Percentiles rank a stretch among this genome's conserved stretches.
phyloP scores from a whole-genome alignment of 2,113 vertebrate species.

The Columba livia region DNA sequence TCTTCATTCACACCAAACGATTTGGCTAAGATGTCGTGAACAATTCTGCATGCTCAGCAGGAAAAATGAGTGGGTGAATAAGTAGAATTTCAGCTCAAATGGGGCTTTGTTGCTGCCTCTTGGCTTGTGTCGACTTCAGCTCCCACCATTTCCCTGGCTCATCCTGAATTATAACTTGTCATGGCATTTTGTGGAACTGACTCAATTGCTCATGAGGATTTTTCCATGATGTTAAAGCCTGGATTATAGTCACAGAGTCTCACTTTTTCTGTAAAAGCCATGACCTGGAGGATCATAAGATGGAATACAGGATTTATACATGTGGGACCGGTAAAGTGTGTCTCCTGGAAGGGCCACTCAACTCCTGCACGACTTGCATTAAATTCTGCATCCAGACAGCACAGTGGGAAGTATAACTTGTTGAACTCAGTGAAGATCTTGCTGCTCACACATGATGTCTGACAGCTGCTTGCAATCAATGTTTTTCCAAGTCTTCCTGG shows the following conservation, averaged over 20 bases:
- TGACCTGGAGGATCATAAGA: neutral
- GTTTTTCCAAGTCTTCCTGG: neutral
- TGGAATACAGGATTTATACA: neutral
- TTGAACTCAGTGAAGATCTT: neutral
- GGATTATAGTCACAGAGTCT: neutral
- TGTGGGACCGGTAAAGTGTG: neutral
- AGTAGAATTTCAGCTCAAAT: neutral
- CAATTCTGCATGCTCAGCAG: neutral
- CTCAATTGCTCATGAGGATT: neutral
- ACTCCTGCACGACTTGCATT: neutral
- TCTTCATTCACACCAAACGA: neutral
- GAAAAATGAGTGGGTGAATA: neutral
- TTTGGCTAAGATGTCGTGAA: neutral
- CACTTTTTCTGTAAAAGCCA: neutral
- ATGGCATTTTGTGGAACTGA: neutral
- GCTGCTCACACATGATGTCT: neutral
- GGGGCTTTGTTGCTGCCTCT: neutral
- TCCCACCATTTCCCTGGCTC: constrained; percentile 9
- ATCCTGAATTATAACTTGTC: constrained; percentile 26
- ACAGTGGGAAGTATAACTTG: neutral
- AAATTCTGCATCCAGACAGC: neutral
- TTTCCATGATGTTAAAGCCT: constrained; percentile 7
- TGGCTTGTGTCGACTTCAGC: constrained; percentile 24
- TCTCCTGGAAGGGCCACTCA: neutral
- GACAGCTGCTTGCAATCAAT: neutral